These are phyloP conservation scores for Ormyrus rosae DNA, from an alignment of 2,888 invertebrate species.

Conservation along the genomic window DNA sequence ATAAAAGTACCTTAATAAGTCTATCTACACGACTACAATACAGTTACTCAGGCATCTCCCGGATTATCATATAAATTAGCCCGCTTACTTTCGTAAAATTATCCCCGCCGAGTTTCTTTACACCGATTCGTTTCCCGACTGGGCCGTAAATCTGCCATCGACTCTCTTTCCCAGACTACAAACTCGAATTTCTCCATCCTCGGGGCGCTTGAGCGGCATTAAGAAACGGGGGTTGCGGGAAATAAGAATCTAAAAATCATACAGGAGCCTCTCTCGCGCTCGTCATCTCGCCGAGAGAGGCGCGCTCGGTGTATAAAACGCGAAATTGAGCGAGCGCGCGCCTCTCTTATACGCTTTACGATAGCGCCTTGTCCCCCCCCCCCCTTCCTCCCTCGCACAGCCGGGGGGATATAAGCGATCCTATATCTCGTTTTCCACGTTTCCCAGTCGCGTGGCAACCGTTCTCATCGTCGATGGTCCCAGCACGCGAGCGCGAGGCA, in stretches of 20 bases:
- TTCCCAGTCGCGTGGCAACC: constrained; percentile 47
- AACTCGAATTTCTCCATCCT: constrained; percentile 40
- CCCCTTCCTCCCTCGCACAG: neutral
- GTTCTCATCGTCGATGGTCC: constrained; percentile 24
- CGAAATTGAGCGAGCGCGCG: constrained; percentile 48
- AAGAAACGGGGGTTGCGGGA: neutral
- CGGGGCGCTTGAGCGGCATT: constrained; percentile 13
- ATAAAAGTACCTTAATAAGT: neutral
- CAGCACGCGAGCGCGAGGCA: constrained; percentile 1
- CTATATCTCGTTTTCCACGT: neutral
- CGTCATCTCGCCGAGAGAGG: neutral
- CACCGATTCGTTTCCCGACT: neutral
- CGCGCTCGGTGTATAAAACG: constrained; percentile 24
- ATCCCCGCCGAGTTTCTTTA: constrained; percentile 4
- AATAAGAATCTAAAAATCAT: constrained; percentile 47
- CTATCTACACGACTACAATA: neutral
- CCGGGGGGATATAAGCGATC: no score
- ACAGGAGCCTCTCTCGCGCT: neutral
- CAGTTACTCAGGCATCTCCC: neutral
- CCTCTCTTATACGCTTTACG: constrained; percentile 4
- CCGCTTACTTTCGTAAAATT: constrained; percentile 20
- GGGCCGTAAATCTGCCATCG: neutral
- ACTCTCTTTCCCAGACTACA: constrained; percentile 4
- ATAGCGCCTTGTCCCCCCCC: constrained; percentile 9
- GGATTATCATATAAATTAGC: constrained; percentile 48